Conservation (phyloP, 2,113 vertebrate species). For the Phaethornis superciliosus region DNA sequence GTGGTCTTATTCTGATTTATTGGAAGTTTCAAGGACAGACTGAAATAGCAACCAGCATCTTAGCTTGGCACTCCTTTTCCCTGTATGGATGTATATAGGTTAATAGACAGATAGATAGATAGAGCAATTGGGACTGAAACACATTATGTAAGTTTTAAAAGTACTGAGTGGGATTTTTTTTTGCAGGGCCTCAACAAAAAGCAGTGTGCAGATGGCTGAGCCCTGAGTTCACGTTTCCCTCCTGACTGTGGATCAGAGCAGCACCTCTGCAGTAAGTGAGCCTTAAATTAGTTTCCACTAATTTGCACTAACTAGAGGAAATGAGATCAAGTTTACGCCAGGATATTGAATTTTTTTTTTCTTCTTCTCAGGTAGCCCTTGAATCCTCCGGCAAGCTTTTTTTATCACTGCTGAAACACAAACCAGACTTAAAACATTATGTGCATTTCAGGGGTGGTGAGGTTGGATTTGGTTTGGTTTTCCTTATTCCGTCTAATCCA, state of each 20-base stretch:
- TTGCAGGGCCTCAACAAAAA: background rate
- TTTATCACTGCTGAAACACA: background rate
- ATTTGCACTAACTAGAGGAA: background rate
- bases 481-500: background rate
- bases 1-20: slow-evolving; percentile 17
- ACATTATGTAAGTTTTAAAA: background rate
- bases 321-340: background rate
- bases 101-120: slow-evolving; percentile 40
- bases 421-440: background rate
- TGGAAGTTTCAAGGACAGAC: slow-evolving; percentile 41
- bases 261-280: background rate
- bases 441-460: background rate
- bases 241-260: background rate
- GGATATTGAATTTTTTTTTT: background rate
- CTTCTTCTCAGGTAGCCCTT: background rate
- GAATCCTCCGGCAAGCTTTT: background rate
- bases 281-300: background rate
- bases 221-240: background rate
- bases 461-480: background rate
- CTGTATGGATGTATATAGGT: slow-evolving; percentile 3
- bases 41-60: slow-evolving; percentile 40
- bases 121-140: background rate
- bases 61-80: background rate
- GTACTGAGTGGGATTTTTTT: background rate
- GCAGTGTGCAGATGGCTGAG: background rate